Percentiles rank a stretch among this genome's conserved stretches.
Conservation (phyloP, 92 coral and sea anemone genomes). For the Porites divaricata region DNA sequence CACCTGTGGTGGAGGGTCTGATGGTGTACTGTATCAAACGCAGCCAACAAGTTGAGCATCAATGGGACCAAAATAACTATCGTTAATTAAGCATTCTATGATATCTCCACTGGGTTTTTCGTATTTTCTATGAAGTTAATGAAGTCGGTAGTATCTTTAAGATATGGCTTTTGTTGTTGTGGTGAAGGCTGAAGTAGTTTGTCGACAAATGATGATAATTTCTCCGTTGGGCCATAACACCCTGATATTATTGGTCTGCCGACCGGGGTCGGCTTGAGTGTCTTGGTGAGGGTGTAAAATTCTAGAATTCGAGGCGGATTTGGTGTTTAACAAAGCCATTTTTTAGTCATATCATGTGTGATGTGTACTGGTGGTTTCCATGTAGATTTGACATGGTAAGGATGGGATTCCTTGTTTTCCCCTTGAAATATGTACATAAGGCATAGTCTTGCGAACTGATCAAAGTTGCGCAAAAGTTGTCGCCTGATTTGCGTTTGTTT, state of each 20-base stretch:
- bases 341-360: background rate
- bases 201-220: background rate
- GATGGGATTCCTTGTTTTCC: too few relatives aligned
- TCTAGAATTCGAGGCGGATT: background rate
- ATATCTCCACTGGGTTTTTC: too few relatives aligned
- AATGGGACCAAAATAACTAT: slow-evolving; percentile 44
- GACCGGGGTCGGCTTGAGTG: background rate
- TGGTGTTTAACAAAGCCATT: background rate
- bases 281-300: background rate
- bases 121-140: too few relatives aligned
- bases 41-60: slow-evolving; percentile 41
- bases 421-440: too few relatives aligned
- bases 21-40: slow-evolving; percentile 44
- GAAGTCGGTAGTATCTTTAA: background rate
- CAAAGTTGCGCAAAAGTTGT: too few relatives aligned
- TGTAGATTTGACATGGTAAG: too few relatives aligned
- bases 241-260: too few relatives aligned
- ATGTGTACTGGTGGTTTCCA: too few relatives aligned
- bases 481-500: too few relatives aligned
- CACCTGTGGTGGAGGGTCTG: slow-evolving; percentile 30
- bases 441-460: too few relatives aligned
- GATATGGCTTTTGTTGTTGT: background rate
- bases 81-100: too few relatives aligned
- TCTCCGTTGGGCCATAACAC: background rate
- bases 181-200: background rate